These are phyloP conservation scores for Agriotes lineatus DNA, from an alignment of 2,888 invertebrate genomes.

Conservation along the genomic window DNA sequence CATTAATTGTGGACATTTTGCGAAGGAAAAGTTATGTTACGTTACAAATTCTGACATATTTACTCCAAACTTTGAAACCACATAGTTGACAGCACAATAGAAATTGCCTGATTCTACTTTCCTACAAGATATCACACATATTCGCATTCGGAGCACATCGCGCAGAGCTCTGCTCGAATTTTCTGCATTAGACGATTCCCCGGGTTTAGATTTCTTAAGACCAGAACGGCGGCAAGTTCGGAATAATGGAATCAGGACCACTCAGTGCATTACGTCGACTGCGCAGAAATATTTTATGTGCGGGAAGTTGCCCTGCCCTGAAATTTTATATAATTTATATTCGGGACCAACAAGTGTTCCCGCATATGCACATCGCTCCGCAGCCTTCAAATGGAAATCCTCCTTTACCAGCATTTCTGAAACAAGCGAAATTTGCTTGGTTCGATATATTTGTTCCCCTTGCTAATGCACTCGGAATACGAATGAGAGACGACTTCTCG, in stretches of 20 bases:
- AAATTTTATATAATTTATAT: constrained; percentile 33
- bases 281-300: constrained; percentile 10
- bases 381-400: constrained; percentile 24
- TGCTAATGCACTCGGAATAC: neutral
- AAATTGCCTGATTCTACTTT: too few species aligned
- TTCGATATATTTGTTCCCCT: constrained; percentile 12
- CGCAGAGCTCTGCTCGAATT: too few species aligned
- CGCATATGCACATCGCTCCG: constrained; percentile 10
- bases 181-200: too few species aligned
- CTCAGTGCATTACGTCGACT: neutral
- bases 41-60: too few species aligned
- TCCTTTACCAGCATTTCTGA: constrained; percentile 17
- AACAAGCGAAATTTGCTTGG: constrained; percentile 4
- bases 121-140: too few species aligned
- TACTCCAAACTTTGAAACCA: too few species aligned
- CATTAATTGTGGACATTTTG: too few species aligned
- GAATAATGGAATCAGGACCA: constrained; percentile 10
- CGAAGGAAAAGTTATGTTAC: too few species aligned
- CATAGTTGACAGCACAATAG: too few species aligned
- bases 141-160: too few species aligned
- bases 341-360: constrained; percentile 35
- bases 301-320: neutral
- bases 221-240: too few species aligned
- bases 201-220: too few species aligned
- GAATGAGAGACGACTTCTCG: neutral